phyloP scores from a whole-genome alignment of 2,113 vertebrate species.

The Notothenia coriiceps region DNA sequence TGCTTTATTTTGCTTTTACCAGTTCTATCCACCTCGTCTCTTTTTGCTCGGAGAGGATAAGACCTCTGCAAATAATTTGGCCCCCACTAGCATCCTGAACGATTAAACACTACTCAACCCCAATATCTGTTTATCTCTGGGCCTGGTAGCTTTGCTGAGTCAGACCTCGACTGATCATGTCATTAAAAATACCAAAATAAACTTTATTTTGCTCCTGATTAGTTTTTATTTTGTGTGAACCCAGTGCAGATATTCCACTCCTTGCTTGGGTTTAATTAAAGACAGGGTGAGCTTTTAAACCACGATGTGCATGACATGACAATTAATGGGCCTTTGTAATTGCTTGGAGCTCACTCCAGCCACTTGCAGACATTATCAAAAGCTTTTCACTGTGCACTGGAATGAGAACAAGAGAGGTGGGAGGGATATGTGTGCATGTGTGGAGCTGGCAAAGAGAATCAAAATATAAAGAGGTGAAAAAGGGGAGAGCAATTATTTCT shows the following conservation, averaged over 20 bases:
- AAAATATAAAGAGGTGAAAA: slow-evolving; percentile 9
- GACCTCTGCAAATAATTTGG: too few relatives aligned
- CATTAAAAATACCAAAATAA: slow-evolving; percentile 13
- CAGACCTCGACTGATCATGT: not conserved
- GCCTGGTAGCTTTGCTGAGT: slow-evolving; percentile 7
- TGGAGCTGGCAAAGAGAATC: slow-evolving; percentile 8
- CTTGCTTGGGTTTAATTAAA: slow-evolving; percentile 63
- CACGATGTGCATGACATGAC: slow-evolving; percentile 47
- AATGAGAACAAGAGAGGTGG: slow-evolving; percentile 17
- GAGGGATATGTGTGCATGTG: not conserved
- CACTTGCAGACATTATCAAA: slow-evolving; percentile 53
- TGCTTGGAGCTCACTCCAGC: slow-evolving; percentile 57
- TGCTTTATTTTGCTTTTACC: too few relatives aligned
- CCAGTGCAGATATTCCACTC: slow-evolving; percentile 19
- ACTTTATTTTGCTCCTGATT: not conserved
- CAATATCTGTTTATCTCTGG: slow-evolving; percentile 5
- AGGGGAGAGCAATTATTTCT: slow-evolving; percentile 42
- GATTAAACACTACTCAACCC: too few relatives aligned
- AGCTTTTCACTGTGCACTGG: slow-evolving; percentile 22
- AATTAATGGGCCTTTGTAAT: slow-evolving; percentile 62
- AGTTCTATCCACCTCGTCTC: too few relatives aligned
- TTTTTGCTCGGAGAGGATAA: too few relatives aligned
- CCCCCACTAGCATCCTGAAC: too few relatives aligned
- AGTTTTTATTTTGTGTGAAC: slow-evolving; percentile 12
- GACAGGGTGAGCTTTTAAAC: slow-evolving; percentile 38